Conservation (phyloP, 2,888 invertebrate species). For the Limnephilus lunatus region DNA sequence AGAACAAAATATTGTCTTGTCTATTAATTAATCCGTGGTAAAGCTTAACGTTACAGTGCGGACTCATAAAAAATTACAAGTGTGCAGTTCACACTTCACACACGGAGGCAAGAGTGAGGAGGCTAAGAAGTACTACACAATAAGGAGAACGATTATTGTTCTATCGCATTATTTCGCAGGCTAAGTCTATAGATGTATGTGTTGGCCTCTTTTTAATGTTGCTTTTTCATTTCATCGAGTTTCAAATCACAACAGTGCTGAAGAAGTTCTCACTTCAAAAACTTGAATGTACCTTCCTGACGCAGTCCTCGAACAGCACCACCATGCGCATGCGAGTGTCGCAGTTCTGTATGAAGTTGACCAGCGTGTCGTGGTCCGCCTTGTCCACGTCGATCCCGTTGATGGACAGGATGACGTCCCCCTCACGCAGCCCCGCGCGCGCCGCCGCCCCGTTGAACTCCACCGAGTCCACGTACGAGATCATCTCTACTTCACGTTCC, state of each 20-base stretch:
- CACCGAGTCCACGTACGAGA: constrained; percentile 98
- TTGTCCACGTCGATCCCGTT: constrained; percentile 97
- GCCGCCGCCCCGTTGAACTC: constrained; percentile 95
- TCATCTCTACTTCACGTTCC: constrained; percentile 96
- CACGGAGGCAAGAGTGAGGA: too few relatives aligned
- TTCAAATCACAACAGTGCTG: too few relatives aligned
- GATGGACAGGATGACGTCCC: constrained; percentile 96
- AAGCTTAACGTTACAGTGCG: too few relatives aligned
- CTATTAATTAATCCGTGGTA: neutral
- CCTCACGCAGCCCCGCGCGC: constrained; percentile 95
- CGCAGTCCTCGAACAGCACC: constrained; percentile 97
- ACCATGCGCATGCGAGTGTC: constrained; percentile 96
- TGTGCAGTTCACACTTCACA: too few relatives aligned
- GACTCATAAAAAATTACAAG: neutral
- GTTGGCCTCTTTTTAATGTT: too few relatives aligned
- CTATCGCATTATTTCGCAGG: too few relatives aligned
- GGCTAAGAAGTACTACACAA: too few relatives aligned
- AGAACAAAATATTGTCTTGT: too few relatives aligned
- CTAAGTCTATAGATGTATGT: too few relatives aligned
- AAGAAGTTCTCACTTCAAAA: too few relatives aligned
- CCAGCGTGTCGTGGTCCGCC: constrained; percentile 94
- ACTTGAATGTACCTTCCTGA: constrained; percentile 85
- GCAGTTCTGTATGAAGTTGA: constrained; percentile 93
- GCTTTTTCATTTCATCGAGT: too few relatives aligned
- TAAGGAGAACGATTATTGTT: too few relatives aligned